Percentiles rank a stretch among this genome's conserved stretches.
Evolutionary conservation across 2,888 invertebrate genomes (phyloP).

Genomic region (Cosmorhoe ocellata): DNA sequence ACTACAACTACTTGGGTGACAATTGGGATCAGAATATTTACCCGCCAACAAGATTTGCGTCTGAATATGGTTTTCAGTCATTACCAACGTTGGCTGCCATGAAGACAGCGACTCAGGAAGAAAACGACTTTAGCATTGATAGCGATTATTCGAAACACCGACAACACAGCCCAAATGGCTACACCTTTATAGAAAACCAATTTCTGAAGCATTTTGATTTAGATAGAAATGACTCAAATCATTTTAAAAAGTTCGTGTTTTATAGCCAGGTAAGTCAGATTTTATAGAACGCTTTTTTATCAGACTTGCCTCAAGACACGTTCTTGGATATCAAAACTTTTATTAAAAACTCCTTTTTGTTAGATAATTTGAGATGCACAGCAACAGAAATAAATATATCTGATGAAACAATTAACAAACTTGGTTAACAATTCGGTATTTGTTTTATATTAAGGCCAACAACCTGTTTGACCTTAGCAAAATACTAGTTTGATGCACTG

Average conservation of each 20-base stretch:
- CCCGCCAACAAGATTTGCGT: conserved; percentile 92
- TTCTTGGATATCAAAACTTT: too few species aligned
- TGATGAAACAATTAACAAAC: too few species aligned
- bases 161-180: conserved; percentile 93
- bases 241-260: conserved; percentile 88
- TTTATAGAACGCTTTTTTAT: too few species aligned
- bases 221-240: conserved; percentile 71
- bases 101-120: conserved; percentile 78
- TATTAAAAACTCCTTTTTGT: too few species aligned
- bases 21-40: conserved; percentile 91
- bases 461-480: too few species aligned
- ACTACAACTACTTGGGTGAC: conserved; percentile 92
- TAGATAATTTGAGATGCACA: too few species aligned
- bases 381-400: too few species aligned
- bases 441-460: too few species aligned
- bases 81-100: conserved; percentile 89
- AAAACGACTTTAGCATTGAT: conserved; percentile 73
- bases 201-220: conserved; percentile 85
- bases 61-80: conserved; percentile 98
- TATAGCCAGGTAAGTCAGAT: conserved; percentile 88
- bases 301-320: too few species aligned
- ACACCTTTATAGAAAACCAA: conserved; percentile 83
- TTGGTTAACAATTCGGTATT: too few species aligned
- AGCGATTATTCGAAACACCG: conserved; percentile 88
- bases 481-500: too few species aligned